Base-by-base conservation (phyloP, 2,888 invertebrate species). In the Andrena praecox region DNA sequence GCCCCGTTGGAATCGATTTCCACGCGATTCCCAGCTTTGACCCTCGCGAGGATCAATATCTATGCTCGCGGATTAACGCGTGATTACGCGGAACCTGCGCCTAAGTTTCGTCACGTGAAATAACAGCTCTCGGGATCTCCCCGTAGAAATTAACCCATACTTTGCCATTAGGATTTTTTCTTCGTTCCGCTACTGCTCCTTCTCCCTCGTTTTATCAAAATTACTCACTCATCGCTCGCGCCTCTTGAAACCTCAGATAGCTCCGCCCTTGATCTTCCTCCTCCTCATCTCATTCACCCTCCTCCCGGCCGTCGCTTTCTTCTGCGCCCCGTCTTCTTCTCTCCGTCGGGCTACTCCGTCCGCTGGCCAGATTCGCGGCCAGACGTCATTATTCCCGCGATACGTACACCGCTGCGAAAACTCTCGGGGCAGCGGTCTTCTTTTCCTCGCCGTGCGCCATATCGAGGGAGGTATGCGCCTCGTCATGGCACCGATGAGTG, bases 391-490 rank as follows among this genome's bases (percentile, higher is more conserved):
- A 85, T 82, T 85, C 86, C 69, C 72, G 81, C 78, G 76, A 85
- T 86, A 82, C 82, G 64, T 75, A 52, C 76, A 68, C 56, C 10
- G 48, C 33, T 52, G 71, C 77, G 66, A 82, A 89, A 87, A 90
- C 87, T 90, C 89, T 83, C 87, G 85, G 86, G 79, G 75, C 84
- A 85, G 84, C 80, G 82, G 74, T 73, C 84, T 77, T 87, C 20
- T 71, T 80, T 84, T 80, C 71, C 80, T 74, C 73, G 77, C 88
- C 42, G 85, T 85, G 85, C 68, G 86, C 87, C 89, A 88, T 89
- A 92, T 90, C 85, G 82, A 88, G 89, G 75, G 87, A 87, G 91
- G 91, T 91, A 92, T 92, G 91, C 88, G 91, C 90, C 86, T 89
- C 88, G 91, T 92, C 92, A 91, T 87, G 89, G 76, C 87, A 82